A percentile compares a stretch with the other conserved stretches of the same genome.
These are phyloP conservation scores for Zaprionus obscuricornis DNA, from an alignment of 2,888 invertebrate species.

Conservation along the genomic window DNA sequence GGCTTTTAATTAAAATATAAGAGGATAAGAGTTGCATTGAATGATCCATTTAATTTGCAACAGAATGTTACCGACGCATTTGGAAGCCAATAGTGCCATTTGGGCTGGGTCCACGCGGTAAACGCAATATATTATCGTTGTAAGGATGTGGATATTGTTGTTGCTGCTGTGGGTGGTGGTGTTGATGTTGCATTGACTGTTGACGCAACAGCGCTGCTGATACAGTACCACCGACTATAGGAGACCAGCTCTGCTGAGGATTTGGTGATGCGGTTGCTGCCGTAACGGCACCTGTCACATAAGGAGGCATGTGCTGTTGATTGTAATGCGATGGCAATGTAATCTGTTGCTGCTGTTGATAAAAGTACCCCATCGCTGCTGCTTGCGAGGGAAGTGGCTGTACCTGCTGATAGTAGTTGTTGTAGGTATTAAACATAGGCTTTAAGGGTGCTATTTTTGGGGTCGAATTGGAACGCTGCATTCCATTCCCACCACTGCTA, in stretches of 20 bases:
- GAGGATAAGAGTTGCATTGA: slow-evolving; percentile 22
- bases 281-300: slow-evolving; percentile 30
- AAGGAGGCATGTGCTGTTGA: slow-evolving; percentile 59
- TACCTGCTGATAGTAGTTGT: slow-evolving; percentile 56
- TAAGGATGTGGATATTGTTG: slow-evolving; percentile 56
- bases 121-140: slow-evolving; percentile 85
- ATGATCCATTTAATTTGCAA: slow-evolving; percentile 21
- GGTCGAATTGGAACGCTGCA: slow-evolving; percentile 72
- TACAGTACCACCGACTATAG: slow-evolving; percentile 75
- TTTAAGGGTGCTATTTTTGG: slow-evolving; percentile 64
- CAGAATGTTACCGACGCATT: slow-evolving; percentile 85
- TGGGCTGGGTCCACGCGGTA: slow-evolving; percentile 92
- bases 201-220: slow-evolving; percentile 76
- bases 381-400: slow-evolving; percentile 28
- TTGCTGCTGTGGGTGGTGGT: slow-evolving; percentile 27
- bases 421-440: slow-evolving; percentile 60
- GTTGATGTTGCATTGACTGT: slow-evolving; percentile 58
- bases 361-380: slow-evolving; percentile 58
- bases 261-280: slow-evolving; percentile 12
- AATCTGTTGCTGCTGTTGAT: slow-evolving; percentile 38
- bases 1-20: slow-evolving; percentile 10
- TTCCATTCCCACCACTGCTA: slow-evolving; percentile 42
- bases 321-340: slow-evolving; percentile 46
- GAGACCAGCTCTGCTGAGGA: slow-evolving; percentile 79
- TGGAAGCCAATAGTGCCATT: slow-evolving; percentile 90